Base-by-base conservation (phyloP, 1,140 invertebrate genomes). In the Lucilia cuprina region DNA sequence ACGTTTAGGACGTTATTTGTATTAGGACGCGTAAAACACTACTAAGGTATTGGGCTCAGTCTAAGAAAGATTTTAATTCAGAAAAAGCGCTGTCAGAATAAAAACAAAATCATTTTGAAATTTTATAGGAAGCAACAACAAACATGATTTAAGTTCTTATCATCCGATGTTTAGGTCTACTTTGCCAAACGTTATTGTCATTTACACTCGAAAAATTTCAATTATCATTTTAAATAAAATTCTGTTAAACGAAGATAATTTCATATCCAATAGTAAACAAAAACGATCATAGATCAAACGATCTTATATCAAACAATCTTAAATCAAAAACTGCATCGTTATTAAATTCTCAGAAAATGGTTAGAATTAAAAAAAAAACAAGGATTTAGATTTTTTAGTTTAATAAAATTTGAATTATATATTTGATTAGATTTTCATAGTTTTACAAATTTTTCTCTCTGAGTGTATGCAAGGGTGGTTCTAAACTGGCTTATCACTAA, bases 111-210 rank as follows among this genome's bases (percentile, higher is more conserved):
- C 13, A 60, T 60, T 14, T 70, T 8, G 2, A 14, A 55, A 55
- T 12, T 17, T 55, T 55, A 55, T 55, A 70, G n/a, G n/a, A 70
- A 70, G 19, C 65, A 70, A 70, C 65, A 70, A 70, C n/a, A 70
- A 21, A 21, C 19, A 70, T 70, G n/a, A 70, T 21, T 70, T 70
- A 2, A 2, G 10, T 70, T 70, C 65, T 70, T 70, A 70, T 70
- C 65, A 70, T 70, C 65, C 19, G 65, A 70, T 70, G 19, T 70
- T 70, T 70, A 70, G 65, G 65, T 70, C 65, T 70, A 25, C 65
- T 70, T 70, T 25, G 21, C 1, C n/a, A 19, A 25, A 10, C 65
- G 19, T 70, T 2, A 7, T 10, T 19, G 19, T 70, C 5, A 7
- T 10, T 21, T 70, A 70, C 65, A 70, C 65, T 70, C 19, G 19